Evolutionary conservation across 1,140 invertebrate genomes (phyloP), one percentile per base, ranked within the genome.

Genomic region (Acyrthosiphon pisum): DNA sequence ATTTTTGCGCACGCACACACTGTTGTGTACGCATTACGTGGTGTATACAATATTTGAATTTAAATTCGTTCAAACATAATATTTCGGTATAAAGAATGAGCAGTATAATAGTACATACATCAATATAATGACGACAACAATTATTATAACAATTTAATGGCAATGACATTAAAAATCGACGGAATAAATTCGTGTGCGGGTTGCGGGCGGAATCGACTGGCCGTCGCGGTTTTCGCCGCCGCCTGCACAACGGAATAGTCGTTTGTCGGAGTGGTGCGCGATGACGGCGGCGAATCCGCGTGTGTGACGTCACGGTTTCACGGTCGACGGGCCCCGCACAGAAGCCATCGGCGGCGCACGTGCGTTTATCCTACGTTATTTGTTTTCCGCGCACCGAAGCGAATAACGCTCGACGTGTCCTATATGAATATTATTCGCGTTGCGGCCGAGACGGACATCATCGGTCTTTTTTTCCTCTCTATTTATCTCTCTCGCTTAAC

Each of bases 261-360:
- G 46, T 87, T 87, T 48, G 41, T 30, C 44, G 86, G 18, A 26
- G 84, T n/a, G 86, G 30, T 18, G 26, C 26, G 44, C 84, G 23
- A n/a, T 30, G 86, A n/a, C 44, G 44, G 4, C 35, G 18, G 83
- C 26, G 46, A 48, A 46, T 86, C 26, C 48, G n/a, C 50, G 41
- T 41, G 22, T 90, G 50, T 91, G 56, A 76, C 90, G 90, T 91
- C 90, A 76, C 90, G 41, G 41, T 60, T 76, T 91, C 90, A 91
- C 90, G 90, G 90, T 76, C 60, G 90, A 56, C 88, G 35, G n/a
- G 88, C 22, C 35, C 18, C 44, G 30, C 60, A 76, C 60, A 76
- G 86, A 35, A 56, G 50, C 35, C 20, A 26, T 48, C n/a, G 8
- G 48, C n/a, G 18, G 30, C 14, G 48, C 87, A 89, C 87, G 87